phyloP scores from a whole-genome alignment of 23 tunicate genomes.

The Oikopleura vanhoeffeni region DNA sequence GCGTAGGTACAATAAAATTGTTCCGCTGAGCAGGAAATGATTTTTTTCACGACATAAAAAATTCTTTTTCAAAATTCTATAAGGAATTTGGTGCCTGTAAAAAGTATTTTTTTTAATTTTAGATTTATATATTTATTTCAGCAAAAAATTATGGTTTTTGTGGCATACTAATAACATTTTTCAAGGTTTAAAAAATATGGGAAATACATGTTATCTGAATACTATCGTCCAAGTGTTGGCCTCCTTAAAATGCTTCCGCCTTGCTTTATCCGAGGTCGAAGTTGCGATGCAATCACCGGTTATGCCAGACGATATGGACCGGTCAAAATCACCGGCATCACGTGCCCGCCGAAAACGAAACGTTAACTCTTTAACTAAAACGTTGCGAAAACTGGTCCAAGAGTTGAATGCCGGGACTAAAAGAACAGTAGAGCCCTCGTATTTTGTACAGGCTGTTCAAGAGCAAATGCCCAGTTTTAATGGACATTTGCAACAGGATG shows the following conservation, averaged over 20 bases:
- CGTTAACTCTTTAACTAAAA: not conserved
- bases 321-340: not conserved
- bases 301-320: not conserved
- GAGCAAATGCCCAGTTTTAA: slow-evolving; percentile 7
- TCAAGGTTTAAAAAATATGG: slow-evolving; percentile 62
- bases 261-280: not conserved
- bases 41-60: too few species aligned
- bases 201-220: slow-evolving; percentile 83
- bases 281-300: not conserved
- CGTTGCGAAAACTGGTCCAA: not conserved
- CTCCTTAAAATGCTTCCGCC: not conserved
- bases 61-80: too few species aligned
- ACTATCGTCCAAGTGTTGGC: slow-evolving; percentile 59
- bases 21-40: too few species aligned
- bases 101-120: too few species aligned
- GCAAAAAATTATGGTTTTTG: too few species aligned
- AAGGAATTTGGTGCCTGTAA: too few species aligned
- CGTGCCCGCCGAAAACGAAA: not conserved
- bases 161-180: too few species aligned
- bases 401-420: not conserved
- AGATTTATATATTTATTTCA: too few species aligned
- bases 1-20: too few species aligned
- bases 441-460: not conserved
- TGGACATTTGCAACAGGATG: slow-evolving; percentile 92
- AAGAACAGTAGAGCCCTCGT: not conserved